Percentiles rank a stretch among this genome's conserved stretches.
Conservation (phyloP, 2,113 vertebrate species). For the Ailuropoda melanoleuca region DNA sequence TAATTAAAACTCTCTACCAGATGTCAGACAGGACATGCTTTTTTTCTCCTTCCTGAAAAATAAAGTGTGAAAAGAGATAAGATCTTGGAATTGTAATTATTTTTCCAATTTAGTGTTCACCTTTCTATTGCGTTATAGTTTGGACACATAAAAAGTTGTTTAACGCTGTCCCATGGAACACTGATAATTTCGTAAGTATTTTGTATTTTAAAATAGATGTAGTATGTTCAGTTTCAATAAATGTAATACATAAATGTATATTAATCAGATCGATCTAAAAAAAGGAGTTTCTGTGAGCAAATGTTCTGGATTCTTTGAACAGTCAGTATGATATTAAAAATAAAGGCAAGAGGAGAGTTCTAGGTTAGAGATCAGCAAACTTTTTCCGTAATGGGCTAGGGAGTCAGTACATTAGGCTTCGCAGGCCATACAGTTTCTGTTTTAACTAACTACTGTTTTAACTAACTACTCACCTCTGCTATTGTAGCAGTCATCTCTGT, state of each 20-base stretch:
- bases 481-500: background rate
- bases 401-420: background rate
- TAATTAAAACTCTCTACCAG: background rate
- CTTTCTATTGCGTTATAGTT: constrained; percentile 14
- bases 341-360: background rate
- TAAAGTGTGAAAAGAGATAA: constrained; percentile 49
- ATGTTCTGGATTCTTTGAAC: background rate
- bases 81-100: constrained; percentile 18
- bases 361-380: background rate
- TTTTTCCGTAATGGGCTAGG: background rate
- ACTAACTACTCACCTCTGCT: background rate
- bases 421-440: background rate
- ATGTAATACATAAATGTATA: background rate
- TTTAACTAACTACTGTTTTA: background rate
- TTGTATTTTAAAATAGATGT: background rate
- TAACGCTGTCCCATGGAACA: background rate
- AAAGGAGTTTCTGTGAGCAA: background rate
- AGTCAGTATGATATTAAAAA: background rate
- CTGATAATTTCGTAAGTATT: background rate
- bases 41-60: constrained; percentile 52
- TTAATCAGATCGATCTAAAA: background rate
- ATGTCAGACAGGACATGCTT: background rate
- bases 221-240: background rate
- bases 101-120: background rate
- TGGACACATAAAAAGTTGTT: background rate